Evolutionary conservation across 2,797 vertebrate genomes (phyloP), one percentile per base, ranked within the genome.

Genomic region (Bradypus variegatus): DNA sequence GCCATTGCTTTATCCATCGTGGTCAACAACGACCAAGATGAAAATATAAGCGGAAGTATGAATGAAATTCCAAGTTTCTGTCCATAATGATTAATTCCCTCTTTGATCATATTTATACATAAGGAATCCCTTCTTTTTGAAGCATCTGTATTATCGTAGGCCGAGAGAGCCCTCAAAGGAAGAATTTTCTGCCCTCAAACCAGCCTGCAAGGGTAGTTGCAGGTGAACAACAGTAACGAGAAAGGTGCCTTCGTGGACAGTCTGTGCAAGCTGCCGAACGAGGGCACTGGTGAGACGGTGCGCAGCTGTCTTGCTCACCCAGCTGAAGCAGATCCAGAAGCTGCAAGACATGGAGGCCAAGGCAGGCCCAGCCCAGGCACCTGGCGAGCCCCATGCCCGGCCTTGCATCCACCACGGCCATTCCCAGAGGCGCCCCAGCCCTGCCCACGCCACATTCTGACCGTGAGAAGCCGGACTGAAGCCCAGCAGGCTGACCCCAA

Each of bases 221-320:
- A 50, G 50, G 21, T 58, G 2, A 58, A 23, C 21, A 58, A 18
- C 8, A 19, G 21, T 58, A 23, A 23, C 19, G 7, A 58, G 58
- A 23, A 23, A 58, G 58, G 19, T 6, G 8, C 21, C 21, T 58
- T 58, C 58, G 2, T 7, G 55, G 55, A 58, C 7, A 19, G 18
- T 21, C 55, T 19, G 18, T 19, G 18, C 5, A 5, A 7, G 19
- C 58, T 58, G 58, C 7, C 6, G 6, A 58, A 58, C 7, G 98
- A 99, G 95, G 99, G 99, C 99, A 98, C 98, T 2, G 98, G 98
- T 96, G 98, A 98, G 97, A 98, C 98, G 3, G 98, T 98, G 96
- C 98, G 19, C 98, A 98, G 86, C 96, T 98, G 50, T 98, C 89
- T 98, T 98, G 12, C 97, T 99, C 94, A 99, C 98, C 96, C 99